phyloP scores from a whole-genome alignment of 1,140 invertebrate genomes.

The Magallana ariakensis region DNA sequence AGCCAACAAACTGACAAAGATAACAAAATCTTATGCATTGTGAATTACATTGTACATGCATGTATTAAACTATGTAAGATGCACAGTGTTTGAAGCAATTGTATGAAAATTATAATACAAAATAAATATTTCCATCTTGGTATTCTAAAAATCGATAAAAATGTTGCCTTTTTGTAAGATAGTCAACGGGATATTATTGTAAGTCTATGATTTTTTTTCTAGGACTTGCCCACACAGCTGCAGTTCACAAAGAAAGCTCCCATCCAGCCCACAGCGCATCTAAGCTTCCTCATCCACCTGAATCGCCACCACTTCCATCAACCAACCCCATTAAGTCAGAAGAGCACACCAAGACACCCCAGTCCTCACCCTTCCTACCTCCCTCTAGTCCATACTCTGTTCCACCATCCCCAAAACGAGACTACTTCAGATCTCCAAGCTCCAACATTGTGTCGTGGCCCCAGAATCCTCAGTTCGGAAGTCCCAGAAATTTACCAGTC shows the following conservation, averaged over 20 bases:
- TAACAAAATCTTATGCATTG: too few species aligned
- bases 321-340: background rate
- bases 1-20: too few species aligned
- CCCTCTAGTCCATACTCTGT: background rate
- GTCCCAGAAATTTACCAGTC: constrained; percentile 10
- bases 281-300: background rate
- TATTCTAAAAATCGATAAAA: too few species aligned
- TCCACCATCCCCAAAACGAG: constrained; percentile 6
- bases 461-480: background rate
- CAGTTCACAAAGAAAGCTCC: background rate
- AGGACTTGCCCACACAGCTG: background rate
- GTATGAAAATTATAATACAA: too few species aligned
- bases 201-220: background rate
- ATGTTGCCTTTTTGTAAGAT: too few species aligned
- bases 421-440: constrained; percentile 5
- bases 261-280: background rate
- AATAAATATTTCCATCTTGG: too few species aligned
- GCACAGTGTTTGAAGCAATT: too few species aligned
- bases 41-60: too few species aligned
- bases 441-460: constrained; percentile 22
- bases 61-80: too few species aligned
- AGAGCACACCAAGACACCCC: background rate
- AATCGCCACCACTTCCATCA: background rate
- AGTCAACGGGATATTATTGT: too few species aligned
- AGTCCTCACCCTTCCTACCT: constrained; percentile 31